Conservation (phyloP, 2,888 invertebrate genomes). For the Temnothorax rugatulus region DNA sequence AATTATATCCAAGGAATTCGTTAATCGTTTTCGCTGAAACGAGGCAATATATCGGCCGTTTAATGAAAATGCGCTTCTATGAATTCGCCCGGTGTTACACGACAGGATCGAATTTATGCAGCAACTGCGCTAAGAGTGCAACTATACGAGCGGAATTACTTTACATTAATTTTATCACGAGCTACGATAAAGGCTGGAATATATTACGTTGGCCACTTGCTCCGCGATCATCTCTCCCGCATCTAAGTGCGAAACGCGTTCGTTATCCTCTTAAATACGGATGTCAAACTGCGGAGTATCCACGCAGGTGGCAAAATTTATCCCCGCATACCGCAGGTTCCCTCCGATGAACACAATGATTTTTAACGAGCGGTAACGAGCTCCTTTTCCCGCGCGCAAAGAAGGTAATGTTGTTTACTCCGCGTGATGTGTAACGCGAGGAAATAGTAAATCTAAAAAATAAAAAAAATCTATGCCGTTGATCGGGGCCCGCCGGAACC, state of each 20-base stretch:
- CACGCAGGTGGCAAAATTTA: constrained; percentile 43
- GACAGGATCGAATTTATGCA: constrained; percentile 42
- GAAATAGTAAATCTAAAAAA: constrained; percentile 36
- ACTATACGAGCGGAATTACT: constrained; percentile 36
- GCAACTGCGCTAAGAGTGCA: constrained; percentile 33
- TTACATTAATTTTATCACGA: constrained; percentile 47
- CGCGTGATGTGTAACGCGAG: constrained; percentile 34
- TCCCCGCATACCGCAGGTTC: constrained; percentile 8
- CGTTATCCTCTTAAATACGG: constrained; percentile 36
- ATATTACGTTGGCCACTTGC: constrained; percentile 38
- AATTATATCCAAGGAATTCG: constrained; percentile 12
- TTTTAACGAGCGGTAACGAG: constrained; percentile 65
- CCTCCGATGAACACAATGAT: constrained; percentile 54
- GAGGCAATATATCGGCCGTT: constrained; percentile 15
- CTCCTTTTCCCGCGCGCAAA: constrained; percentile 37
- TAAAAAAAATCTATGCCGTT: constrained; percentile 50
- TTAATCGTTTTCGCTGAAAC: constrained; percentile 20
- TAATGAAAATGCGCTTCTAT: constrained; percentile 35
- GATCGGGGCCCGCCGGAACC: constrained; percentile 63
- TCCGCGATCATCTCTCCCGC: constrained; percentile 44
- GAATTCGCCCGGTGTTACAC: constrained; percentile 30
- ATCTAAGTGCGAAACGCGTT: constrained; percentile 42
- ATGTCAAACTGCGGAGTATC: background rate
- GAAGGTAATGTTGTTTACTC: constrained; percentile 64
- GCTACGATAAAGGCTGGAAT: constrained; percentile 16